Conservation (phyloP, 1,140 invertebrate genomes). For the Brachionus manjavacas region DNA sequence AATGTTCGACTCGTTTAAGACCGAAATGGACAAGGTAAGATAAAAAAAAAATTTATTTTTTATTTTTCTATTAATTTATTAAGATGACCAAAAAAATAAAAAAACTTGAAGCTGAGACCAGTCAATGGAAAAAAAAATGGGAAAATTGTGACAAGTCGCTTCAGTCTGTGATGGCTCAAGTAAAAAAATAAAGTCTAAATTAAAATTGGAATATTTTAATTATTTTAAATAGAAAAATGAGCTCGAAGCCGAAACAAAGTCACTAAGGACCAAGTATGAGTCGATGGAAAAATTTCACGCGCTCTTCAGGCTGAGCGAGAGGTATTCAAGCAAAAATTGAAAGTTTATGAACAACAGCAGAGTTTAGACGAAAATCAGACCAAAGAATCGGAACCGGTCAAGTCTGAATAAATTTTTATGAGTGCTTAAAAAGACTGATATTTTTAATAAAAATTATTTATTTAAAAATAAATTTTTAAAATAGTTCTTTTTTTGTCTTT, state of each 20-base stretch:
- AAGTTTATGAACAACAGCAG: neutral
- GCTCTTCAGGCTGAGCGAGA: constrained; percentile 65
- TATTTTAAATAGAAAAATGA: constrained; percentile 63
- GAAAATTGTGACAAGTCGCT: constrained; percentile 72
- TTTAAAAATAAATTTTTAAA: neutral
- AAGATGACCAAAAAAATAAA: constrained; percentile 81
- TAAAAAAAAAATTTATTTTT: constrained; percentile 57
- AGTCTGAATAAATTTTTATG: neutral
- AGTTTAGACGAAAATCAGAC: neutral
- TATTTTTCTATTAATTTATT: constrained; percentile 34
- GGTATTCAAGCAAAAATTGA: constrained; percentile 42
- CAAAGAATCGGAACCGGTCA: neutral
- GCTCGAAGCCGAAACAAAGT: constrained; percentile 65
- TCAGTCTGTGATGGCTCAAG: constrained; percentile 68
- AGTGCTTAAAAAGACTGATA: neutral
- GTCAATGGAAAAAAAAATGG: constrained; percentile 74
- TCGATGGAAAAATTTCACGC: constrained; percentile 77
- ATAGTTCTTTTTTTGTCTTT: neutral
- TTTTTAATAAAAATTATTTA: neutral
- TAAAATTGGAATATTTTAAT: neutral
- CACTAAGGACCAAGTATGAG: constrained; percentile 65
- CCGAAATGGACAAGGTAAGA: constrained; percentile 86
- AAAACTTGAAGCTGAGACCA: constrained; percentile 76
- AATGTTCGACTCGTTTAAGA: constrained; percentile 77
- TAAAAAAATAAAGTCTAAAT: constrained; percentile 45